Evolutionary conservation across 2,797 vertebrate species (phyloP), one percentile per base, ranked within the genome.

Genomic region (Malurus splendens): DNA sequence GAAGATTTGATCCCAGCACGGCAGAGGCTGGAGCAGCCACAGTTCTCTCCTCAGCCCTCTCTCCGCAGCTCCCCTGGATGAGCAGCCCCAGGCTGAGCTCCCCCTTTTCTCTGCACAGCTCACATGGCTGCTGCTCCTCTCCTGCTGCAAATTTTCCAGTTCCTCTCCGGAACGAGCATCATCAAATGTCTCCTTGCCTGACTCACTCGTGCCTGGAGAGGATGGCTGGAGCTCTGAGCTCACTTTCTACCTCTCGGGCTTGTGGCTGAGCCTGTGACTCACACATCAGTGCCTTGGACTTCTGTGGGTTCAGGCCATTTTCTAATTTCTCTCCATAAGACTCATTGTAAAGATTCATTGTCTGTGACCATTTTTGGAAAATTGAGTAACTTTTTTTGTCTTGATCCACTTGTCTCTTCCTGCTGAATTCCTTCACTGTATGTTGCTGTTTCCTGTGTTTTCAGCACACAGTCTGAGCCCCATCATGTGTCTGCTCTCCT

Each of bases 181-280:
- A 11, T 57, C 76, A 54, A 76, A 70, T 17, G 71, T 87, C 82
- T 75, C 30, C 66, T 86, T 5, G 30, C 82, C 90, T 93, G 92
- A 93, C 74, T 93, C 93, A 93, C 30, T 76, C 42, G 80, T 83
- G 87, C 93, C 87, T 86, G 87, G 85, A 82, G 85, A 90, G 67
- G 30, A 38, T 42, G 87, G 81, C 25, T 89, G 60, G 47, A 75
- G 41, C 60, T 72, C 89, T 33, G 60, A 87, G 64, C 77, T 89
- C 60, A 10, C 48, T 93, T 87, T 94, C 82, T 75, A 47, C 77
- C 79, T 90, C 88, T 89, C 1, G 0, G 85, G 76, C 33, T 73
- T 66, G 56, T 54, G 55, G 32, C 3, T 27, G 55, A 82, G 82
- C 85, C 92, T 87, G 73, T 95, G 94, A 95, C 82, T 95, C 93